Evolutionary conservation across 2,113 vertebrate species (phyloP).

Genomic region (Euleptes europaea): DNA sequence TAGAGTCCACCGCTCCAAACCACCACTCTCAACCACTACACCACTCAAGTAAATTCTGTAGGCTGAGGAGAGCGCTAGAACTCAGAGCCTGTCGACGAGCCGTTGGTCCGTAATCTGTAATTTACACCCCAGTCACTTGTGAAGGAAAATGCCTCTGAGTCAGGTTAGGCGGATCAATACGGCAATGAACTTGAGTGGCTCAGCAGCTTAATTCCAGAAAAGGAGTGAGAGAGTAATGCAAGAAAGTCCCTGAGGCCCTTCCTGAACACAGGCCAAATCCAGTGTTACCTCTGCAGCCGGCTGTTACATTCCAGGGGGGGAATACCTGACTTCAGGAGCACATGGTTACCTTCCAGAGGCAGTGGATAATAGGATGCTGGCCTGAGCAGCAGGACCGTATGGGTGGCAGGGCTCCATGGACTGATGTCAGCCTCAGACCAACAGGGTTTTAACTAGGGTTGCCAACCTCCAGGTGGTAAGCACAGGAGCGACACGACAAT

Average conservation of each 20-base stretch:
- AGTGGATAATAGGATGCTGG: no score
- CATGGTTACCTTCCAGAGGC: no score
- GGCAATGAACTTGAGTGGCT: background rate
- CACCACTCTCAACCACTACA: no score
- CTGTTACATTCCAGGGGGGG: background rate
- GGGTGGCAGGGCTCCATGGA: no score
- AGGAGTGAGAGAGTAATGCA: background rate
- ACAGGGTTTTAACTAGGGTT: no score
- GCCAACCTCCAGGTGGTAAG: no score
- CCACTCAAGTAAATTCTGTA: background rate
- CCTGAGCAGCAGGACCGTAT: no score
- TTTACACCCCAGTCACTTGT: background rate
- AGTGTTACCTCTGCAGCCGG: background rate
- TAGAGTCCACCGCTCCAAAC: no score
- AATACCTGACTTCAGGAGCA: background rate
- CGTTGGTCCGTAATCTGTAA: background rate
- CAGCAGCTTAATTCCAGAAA: background rate
- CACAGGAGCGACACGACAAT: no score
- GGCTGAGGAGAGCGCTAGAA: fast-evolving
- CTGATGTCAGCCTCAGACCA: no score
- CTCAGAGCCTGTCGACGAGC: background rate
- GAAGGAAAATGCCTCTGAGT: background rate
- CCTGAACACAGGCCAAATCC: background rate
- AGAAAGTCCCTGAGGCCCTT: background rate
- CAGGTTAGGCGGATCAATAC: background rate